Evolutionary conservation across 2,888 invertebrate species (phyloP).

Genomic region (Hypomecis punctinalis): DNA sequence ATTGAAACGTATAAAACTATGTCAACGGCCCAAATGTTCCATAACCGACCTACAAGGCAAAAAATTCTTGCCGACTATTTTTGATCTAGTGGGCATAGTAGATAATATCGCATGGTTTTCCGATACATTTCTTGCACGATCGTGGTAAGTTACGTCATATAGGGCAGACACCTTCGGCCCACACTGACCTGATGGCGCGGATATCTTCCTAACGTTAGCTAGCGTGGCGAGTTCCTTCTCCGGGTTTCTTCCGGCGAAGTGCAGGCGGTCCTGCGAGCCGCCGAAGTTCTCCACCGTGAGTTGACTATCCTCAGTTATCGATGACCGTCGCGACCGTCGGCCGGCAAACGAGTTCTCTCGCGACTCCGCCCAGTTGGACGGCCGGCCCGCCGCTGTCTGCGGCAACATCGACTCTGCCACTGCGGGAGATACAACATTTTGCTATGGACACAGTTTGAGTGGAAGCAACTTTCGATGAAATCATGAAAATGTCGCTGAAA

Average conservation of each 20-base stretch:
- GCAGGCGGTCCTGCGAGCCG: conserved; percentile 95
- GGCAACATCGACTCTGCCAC: conserved; percentile 32
- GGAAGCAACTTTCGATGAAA: too few relatives aligned
- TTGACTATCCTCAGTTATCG: conserved; percentile 93
- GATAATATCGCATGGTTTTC: too few relatives aligned
- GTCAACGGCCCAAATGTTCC: too few relatives aligned
- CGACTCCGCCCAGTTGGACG: conserved; percentile 92
- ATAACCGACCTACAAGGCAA: too few relatives aligned
- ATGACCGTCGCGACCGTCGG: conserved; percentile 93
- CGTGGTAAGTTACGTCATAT: too few relatives aligned
- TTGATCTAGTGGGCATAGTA: too few relatives aligned
- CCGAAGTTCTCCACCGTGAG: conserved; percentile 97
- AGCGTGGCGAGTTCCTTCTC: conserved; percentile 89
- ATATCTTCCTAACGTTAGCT: conserved; percentile 74
- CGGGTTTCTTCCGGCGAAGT: conserved; percentile 92
- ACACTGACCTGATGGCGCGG: conserved; percentile 80
- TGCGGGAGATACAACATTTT: conserved; percentile 10
- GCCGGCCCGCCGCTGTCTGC: conserved; percentile 89
- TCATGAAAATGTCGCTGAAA: too few relatives aligned
- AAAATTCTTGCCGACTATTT: too few relatives aligned
- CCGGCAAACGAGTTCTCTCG: conserved; percentile 88
- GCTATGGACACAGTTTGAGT: not conserved
- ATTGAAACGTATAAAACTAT: too few relatives aligned
- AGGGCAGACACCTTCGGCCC: too few relatives aligned
- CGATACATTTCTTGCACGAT: too few relatives aligned